Evolutionary conservation across 2,113 vertebrate species (phyloP).

Genomic region (Catagonus wagneri): DNA sequence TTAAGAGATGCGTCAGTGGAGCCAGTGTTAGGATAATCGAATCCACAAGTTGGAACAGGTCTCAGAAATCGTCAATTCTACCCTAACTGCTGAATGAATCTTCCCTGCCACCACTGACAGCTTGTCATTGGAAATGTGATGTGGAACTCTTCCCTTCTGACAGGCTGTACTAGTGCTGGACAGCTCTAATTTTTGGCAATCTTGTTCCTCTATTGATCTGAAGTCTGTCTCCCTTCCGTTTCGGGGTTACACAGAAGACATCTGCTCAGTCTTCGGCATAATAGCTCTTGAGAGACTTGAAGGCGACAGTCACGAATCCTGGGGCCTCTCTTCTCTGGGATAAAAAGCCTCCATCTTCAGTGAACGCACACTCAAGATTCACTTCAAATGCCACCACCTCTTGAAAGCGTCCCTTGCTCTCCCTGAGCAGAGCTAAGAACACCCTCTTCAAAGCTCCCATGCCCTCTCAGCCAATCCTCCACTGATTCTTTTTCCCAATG

Average conservation of each 20-base stretch:
- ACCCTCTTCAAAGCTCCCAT: not conserved
- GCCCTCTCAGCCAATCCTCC: not conserved
- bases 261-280: slow-evolving; percentile 45
- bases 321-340: not conserved
- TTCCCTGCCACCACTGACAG: slow-evolving; percentile 26
- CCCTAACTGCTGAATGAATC: slow-evolving; percentile 1
- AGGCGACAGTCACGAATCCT: not conserved
- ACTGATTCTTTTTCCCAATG: not conserved
- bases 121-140: slow-evolving; percentile 51
- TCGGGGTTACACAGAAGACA: not conserved
- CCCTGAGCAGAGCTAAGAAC: not conserved
- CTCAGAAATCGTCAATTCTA: not conserved
- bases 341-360: slow-evolving; percentile 33
- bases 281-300: slow-evolving; percentile 58
- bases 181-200: slow-evolving; percentile 36
- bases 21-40: slow-evolving; percentile 12
- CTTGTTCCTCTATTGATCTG: slow-evolving; percentile 63
- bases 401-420: not conserved
- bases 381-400: slow-evolving; percentile 22
- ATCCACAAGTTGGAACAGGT: not conserved
- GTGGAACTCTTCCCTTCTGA: slow-evolving; percentile 26
- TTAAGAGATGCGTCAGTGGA: not conserved
- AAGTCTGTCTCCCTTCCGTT: slow-evolving; percentile 42
- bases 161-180: not conserved
- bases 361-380: not conserved